Base-by-base conservation (phyloP, 2,113 vertebrate genomes). In the Lutjanus erythropterus region DNA sequence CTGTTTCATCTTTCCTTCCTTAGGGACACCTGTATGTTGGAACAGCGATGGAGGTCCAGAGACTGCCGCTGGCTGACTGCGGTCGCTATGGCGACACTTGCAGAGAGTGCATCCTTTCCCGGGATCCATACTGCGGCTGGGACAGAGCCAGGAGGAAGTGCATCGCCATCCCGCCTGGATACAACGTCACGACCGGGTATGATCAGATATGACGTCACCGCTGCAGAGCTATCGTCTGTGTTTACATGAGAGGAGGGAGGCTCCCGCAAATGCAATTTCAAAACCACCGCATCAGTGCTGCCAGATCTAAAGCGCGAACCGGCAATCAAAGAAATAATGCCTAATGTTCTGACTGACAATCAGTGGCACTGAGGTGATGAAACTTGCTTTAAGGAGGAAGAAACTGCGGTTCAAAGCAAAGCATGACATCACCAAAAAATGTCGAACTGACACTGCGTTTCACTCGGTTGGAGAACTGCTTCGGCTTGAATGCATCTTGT, bases 41-140 rank as follows among this genome's bases (percentile, higher is more conserved):
- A 3, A 96, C 95, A 1, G 91, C 94, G 1, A 92, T 93, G 87
- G 95, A 96, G 86, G 87, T 95, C 25, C 94, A 94, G 80, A 92
- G 94, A 14, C 81, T 96, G 61, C 94, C 88, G 0, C 85, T 96
- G 83, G 94, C 94, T 4, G 94, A 96, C 86, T 96, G 96, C 3
- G 39, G 86, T 80, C 94, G 93, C 67, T 96, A 96, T 81, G 94
- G 94, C 3, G 85, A 95, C 88, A 96, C 91, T 1, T 96, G 96
- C 81, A 88, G 92, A 62, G 95, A 95, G 61, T 96, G 96, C 86
- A 93, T 96, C 58, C 94, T 96, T 14, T 94, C 95, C 21, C 83
- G 94, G 16, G 96, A 96, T 80, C 95, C 96, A 0, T 96, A 96
- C 60, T 96, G 96, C 58, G 95, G 94, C 7, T 96, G 96, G 96